A percentile compares a stretch with the other conserved stretches of the same genome.
These are phyloP conservation scores for Siphamia tubifer DNA, from an alignment of 2,113 vertebrate genomes.

Conservation along the genomic window DNA sequence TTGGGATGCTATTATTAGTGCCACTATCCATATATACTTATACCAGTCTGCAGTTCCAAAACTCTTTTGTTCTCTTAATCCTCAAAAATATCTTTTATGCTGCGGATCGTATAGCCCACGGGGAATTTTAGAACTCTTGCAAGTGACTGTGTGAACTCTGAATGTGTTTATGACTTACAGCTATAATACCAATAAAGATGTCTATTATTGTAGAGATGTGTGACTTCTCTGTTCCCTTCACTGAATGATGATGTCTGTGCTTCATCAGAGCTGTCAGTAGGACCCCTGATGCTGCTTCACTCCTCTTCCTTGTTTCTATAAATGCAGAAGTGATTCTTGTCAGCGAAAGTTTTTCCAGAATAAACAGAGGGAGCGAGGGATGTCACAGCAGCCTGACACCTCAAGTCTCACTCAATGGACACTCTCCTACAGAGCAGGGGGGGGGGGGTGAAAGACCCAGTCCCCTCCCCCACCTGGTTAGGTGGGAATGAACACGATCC, in stretches of 20 bases:
- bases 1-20: constrained; percentile 56
- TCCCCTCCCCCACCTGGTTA: constrained; percentile 47
- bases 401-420: constrained; percentile 8
- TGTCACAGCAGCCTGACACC: constrained; percentile 29
- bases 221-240: background rate
- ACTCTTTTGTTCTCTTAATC: constrained; percentile 44
- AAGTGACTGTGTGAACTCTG: constrained; percentile 45
- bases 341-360: constrained; percentile 26
- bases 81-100: constrained; percentile 28
- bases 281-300: background rate
- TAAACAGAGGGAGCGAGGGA: constrained; percentile 34
- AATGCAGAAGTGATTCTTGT: constrained; percentile 26
- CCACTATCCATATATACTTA: constrained; percentile 32
- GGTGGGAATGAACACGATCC: background rate
- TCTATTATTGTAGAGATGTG: constrained; percentile 54
- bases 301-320: constrained; percentile 8
- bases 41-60: constrained; percentile 22
- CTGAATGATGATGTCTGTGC: constrained; percentile 4
- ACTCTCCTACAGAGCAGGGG: constrained; percentile 29
- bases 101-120: constrained; percentile 21
- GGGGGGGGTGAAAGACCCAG: constrained; percentile 43
- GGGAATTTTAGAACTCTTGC: constrained; percentile 6
- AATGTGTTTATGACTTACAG: constrained; percentile 50
- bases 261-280: constrained; percentile 16
- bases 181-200: constrained; percentile 62